These are phyloP conservation scores for Helicolenus hilgendorfi DNA, from an alignment of 2,797 vertebrate species.

Conservation along the genomic window DNA sequence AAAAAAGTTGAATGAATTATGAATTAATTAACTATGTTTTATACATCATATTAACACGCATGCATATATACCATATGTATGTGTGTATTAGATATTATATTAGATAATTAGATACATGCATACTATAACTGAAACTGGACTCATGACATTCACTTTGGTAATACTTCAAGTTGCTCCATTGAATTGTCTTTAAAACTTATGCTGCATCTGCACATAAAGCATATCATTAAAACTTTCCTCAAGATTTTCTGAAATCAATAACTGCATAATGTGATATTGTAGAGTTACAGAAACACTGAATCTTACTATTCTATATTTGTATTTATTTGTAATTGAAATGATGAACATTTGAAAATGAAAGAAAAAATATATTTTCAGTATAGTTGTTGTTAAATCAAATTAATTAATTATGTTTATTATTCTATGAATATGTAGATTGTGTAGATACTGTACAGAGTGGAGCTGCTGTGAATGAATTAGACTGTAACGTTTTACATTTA, in stretches of 20 bases:
- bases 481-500: constrained; percentile 87
- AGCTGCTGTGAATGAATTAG: constrained; percentile 84
- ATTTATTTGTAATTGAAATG: constrained; percentile 30
- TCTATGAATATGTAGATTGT: constrained; percentile 81
- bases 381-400: constrained; percentile 60
- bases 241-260: constrained; percentile 16
- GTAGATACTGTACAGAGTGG: constrained; percentile 71
- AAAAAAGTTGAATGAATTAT: neutral
- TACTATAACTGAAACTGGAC: neutral
- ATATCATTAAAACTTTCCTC: neutral
- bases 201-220: neutral
- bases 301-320: neutral
- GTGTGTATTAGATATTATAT: neutral
- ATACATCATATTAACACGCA: neutral
- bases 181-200: neutral
- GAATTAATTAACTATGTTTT: neutral
- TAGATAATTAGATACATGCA: neutral
- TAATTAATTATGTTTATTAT: constrained; percentile 78
- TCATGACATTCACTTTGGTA: constrained; percentile 4
- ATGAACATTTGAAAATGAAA: constrained; percentile 38
- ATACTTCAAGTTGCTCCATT: neutral
- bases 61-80: neutral
- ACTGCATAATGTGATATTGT: constrained; percentile 3
- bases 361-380: constrained; percentile 25
- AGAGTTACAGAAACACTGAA: constrained; percentile 7